These are phyloP conservation scores for Ornithoptera alexandrae DNA, from an alignment of 2,888 invertebrate species.

Conservation along the genomic window DNA sequence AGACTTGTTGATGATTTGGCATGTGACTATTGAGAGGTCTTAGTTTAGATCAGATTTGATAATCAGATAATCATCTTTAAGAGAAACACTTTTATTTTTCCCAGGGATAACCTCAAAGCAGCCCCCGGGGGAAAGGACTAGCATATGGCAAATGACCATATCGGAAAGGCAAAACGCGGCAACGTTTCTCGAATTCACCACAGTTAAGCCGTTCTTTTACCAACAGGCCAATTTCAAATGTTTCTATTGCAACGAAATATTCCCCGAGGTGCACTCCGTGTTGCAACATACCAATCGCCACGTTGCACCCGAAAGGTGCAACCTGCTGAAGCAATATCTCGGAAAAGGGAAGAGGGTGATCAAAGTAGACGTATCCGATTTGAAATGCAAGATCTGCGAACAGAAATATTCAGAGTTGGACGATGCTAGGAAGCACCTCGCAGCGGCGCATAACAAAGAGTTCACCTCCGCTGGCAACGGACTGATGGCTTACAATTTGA, in stretches of 20 bases:
- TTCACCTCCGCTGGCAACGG: conserved; percentile 70
- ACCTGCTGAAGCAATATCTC: conserved; percentile 60
- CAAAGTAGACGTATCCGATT: conserved; percentile 67
- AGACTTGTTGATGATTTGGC: not conserved
- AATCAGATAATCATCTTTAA: conserved; percentile 29
- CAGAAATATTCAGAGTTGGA: conserved; percentile 64
- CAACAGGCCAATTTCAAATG: conserved; percentile 74
- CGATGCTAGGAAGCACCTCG: conserved; percentile 61
- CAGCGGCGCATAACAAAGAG: conserved; percentile 58
- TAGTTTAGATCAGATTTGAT: conserved; percentile 16
- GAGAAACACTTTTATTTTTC: conserved; percentile 44
- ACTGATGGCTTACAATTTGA: conserved; percentile 66
- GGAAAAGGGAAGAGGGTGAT: conserved; percentile 70
- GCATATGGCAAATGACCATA: conserved; percentile 74
- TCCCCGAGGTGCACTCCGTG: conserved; percentile 63
- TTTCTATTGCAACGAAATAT: conserved; percentile 68
- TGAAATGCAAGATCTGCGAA: conserved; percentile 66
- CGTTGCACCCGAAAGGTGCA: conserved; percentile 51
- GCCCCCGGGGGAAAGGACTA: conserved; percentile 57
- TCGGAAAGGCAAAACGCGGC: conserved; percentile 71
- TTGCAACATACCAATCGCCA: conserved; percentile 58
- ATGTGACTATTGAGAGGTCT: not conserved
- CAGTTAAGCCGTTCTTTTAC: conserved; percentile 67
- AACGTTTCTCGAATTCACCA: conserved; percentile 63
- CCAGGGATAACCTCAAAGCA: conserved; percentile 48